Conservation (phyloP, 2,888 invertebrate species). For the Scelioninae gen. 1 region DNA sequence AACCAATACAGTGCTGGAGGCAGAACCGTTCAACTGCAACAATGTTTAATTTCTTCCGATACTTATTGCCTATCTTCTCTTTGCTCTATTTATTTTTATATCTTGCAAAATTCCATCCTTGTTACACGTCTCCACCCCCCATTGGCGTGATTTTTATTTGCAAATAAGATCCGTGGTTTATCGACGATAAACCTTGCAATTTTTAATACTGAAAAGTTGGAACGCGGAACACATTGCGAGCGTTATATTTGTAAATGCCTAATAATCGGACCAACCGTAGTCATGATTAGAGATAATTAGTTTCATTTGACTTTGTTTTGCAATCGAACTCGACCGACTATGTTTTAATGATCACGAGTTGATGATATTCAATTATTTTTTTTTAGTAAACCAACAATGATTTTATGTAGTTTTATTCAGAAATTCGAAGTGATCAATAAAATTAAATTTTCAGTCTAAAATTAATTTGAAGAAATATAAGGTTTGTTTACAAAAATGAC, state of each 20-base stretch:
- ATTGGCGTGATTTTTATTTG: slow-evolving; percentile 56
- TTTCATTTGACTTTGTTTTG: slow-evolving; percentile 69
- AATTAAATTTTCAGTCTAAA: no score
- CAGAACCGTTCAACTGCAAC: slow-evolving; percentile 40
- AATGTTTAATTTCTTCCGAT: slow-evolving; percentile 33
- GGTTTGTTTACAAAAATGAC: no score
- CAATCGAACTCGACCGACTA: slow-evolving; percentile 56
- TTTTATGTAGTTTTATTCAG: slow-evolving; percentile 19
- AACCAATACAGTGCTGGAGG: neutral
- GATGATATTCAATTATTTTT: slow-evolving; percentile 12
- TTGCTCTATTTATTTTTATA: slow-evolving; percentile 70
- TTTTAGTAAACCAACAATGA: slow-evolving; percentile 31
- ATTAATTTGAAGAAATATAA: no score
- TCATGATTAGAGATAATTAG: slow-evolving; percentile 74
- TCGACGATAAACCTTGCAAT: slow-evolving; percentile 76
- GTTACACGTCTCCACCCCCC: slow-evolving; percentile 17
- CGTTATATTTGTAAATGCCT: slow-evolving; percentile 70
- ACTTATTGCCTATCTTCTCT: slow-evolving; percentile 38
- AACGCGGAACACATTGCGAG: slow-evolving; percentile 75
- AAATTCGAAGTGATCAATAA: neutral
- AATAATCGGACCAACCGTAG: slow-evolving; percentile 67
- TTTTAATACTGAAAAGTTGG: slow-evolving; percentile 74
- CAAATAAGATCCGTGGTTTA: slow-evolving; percentile 77
- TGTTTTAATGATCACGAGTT: slow-evolving; percentile 38
- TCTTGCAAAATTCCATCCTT: slow-evolving; percentile 29